Evolutionary conservation across 2,888 invertebrate genomes (phyloP).

Genomic region (Erpobdella octoculata): DNA sequence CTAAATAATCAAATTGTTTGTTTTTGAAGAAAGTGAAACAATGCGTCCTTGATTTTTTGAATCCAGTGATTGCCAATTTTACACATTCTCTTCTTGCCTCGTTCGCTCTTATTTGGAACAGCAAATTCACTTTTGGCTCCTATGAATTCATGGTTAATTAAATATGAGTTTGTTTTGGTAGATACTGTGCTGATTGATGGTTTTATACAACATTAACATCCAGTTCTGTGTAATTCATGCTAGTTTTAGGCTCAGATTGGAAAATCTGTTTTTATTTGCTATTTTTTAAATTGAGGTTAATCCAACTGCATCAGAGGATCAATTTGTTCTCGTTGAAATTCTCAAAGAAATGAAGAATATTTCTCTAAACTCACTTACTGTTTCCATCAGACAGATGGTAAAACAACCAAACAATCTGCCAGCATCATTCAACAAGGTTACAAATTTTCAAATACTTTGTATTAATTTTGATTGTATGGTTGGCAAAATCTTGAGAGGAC

Average conservation of each 20-base stretch:
- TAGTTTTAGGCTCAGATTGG: too few species aligned
- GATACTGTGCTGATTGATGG: background rate
- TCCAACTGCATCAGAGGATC: slow-evolving; percentile 57
- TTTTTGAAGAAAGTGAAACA: slow-evolving; percentile 63
- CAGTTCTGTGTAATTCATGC: too few species aligned
- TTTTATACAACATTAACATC: too few species aligned
- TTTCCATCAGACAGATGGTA: slow-evolving; percentile 72
- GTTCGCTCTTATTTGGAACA: slow-evolving; percentile 71
- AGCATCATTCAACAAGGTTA: background rate
- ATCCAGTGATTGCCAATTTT: slow-evolving; percentile 73
- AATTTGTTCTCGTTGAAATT: slow-evolving; percentile 69
- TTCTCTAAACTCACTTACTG: slow-evolving; percentile 73
- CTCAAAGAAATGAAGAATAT: slow-evolving; percentile 73
- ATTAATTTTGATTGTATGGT: background rate
- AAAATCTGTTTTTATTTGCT: slow-evolving; percentile 9
- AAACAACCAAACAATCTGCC: slow-evolving; percentile 59
- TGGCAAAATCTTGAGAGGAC: too few species aligned
- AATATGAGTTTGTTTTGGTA: background rate
- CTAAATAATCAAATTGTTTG: background rate
- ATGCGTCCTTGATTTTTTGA: slow-evolving; percentile 71
- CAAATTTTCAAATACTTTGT: background rate
- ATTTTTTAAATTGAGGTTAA: slow-evolving; percentile 56
- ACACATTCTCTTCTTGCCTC: slow-evolving; percentile 73
- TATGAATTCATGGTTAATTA: slow-evolving; percentile 20
- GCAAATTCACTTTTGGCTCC: slow-evolving; percentile 45